Conservation (phyloP, 2,113 vertebrate genomes). For the Perca fluviatilis region DNA sequence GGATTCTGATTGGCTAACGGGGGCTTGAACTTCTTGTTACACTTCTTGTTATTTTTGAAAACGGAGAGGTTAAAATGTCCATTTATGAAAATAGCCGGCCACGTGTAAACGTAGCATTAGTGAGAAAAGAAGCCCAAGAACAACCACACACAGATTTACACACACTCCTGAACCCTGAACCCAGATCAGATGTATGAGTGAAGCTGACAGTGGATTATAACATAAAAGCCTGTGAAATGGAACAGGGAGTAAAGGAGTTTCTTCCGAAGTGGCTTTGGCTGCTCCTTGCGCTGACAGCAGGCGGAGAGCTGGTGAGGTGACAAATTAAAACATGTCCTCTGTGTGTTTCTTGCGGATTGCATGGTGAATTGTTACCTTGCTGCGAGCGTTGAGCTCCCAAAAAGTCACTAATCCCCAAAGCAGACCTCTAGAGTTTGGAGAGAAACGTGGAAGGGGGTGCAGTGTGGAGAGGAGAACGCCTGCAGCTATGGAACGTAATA, state of each 20-base stretch:
- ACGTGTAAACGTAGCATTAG: neutral
- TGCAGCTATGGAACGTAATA: slow-evolving; percentile 39
- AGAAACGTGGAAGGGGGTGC: neutral
- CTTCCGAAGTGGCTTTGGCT: slow-evolving; percentile 21
- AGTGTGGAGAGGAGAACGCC: neutral
- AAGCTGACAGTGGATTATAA: slow-evolving; percentile 47
- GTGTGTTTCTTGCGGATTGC: slow-evolving; percentile 43
- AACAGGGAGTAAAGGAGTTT: slow-evolving; percentile 34
- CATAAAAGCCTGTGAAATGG: slow-evolving; percentile 53
- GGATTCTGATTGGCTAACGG: too few species aligned
- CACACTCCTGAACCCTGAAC: slow-evolving; percentile 39
- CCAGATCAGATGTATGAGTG: slow-evolving; percentile 42
- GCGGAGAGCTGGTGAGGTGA: slow-evolving; percentile 40
- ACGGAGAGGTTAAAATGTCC: too few species aligned
- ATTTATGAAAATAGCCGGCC: too few species aligned
- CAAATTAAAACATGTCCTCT: slow-evolving; percentile 66
- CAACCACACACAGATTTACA: neutral
- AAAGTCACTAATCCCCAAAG: slow-evolving; percentile 57
- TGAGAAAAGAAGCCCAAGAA: neutral
- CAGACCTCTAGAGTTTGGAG: slow-evolving; percentile 34
- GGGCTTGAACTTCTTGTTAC: too few species aligned
- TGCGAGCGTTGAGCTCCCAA: slow-evolving; percentile 37
- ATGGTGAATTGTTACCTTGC: slow-evolving; percentile 47
- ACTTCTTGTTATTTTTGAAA: too few species aligned
- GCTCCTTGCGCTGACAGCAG: slow-evolving; percentile 7